Conservation (phyloP, 1,140 invertebrate species). For the Eupristina koningsbergeri region DNA sequence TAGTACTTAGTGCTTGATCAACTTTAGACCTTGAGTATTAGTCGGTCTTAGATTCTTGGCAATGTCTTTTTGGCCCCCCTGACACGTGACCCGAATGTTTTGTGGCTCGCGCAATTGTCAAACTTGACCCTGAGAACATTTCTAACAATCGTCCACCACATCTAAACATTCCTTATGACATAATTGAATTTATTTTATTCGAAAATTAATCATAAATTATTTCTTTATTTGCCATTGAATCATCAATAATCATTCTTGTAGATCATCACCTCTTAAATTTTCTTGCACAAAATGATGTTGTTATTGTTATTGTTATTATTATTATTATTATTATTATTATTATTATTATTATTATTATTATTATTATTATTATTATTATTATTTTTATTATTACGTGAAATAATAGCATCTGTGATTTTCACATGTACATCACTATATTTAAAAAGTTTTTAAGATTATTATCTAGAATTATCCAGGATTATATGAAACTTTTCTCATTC, state of each 20-base stretch:
- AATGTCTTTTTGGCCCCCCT: slow-evolving; percentile 52
- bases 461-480: background rate
- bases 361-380: too few species aligned
- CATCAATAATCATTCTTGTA: background rate
- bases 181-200: background rate
- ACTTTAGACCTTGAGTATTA: slow-evolving; percentile 61
- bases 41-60: slow-evolving; percentile 58
- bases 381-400: background rate
- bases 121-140: slow-evolving; percentile 64
- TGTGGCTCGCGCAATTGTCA: slow-evolving; percentile 57
- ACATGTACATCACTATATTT: background rate
- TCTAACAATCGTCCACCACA: slow-evolving; percentile 32
- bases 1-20: slow-evolving; percentile 48
- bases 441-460: background rate
- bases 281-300: background rate
- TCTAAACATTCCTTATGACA: background rate
- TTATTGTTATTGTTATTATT: too few species aligned
- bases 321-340: too few species aligned
- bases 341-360: too few species aligned
- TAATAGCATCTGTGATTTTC: background rate
- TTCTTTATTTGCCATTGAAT: background rate
- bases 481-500: background rate
- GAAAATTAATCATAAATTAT: background rate
- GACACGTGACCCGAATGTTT: slow-evolving; percentile 60
- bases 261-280: background rate